Evolutionary conservation across 2,888 invertebrate species (phyloP), one percentile per base, ranked within the genome.

Genomic region (Micropterix aruncella): DNA sequence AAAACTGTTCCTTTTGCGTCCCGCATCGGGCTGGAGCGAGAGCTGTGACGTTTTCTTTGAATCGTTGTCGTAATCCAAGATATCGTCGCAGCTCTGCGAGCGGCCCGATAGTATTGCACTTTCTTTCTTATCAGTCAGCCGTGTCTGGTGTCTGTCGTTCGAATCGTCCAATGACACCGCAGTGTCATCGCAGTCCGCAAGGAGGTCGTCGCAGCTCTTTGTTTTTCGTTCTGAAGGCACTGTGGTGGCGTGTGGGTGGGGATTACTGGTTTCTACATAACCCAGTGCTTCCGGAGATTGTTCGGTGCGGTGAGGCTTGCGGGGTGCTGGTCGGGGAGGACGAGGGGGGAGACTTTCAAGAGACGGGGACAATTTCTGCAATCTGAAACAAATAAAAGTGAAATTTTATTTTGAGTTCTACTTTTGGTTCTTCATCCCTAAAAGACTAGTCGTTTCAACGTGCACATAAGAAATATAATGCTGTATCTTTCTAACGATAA

Each of bases 1-100:
- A 62, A 89, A 87, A 63, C 86, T 87, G 60, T 80, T 79, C 57
- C 79, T 72, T 61, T 82, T 81, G 5, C 72, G 74, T 55, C 76
- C 76, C 43, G 70, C 72, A 51, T 68, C 60, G 53, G 74, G 71
- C 53, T 77, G 73, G 55, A 79, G 58, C 50, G 76, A 74, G 47
- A 72, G 61, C 49, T 72, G 64, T 47, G 75, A 74, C 54, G 74
- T 73, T 55, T 64, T 63, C 52, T 70, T 67, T 48, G 52, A 45
- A 40, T n/a, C 19, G 53, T 66, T 65, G 48, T 66, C 65, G 46
- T 63, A 69, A 52, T 78, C 76, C 48, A 79, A 60, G 40, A 79
- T 63, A 15, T 75, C 78, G 57, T 80, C 79, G 52, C 79, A 75
- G 59, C 79, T 79, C 44, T 75, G 75, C 65, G 60, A 75, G 58